These are phyloP conservation scores for Argyra leucocephala DNA, from an alignment of 2,888 invertebrate genomes.

Conservation along the genomic window DNA sequence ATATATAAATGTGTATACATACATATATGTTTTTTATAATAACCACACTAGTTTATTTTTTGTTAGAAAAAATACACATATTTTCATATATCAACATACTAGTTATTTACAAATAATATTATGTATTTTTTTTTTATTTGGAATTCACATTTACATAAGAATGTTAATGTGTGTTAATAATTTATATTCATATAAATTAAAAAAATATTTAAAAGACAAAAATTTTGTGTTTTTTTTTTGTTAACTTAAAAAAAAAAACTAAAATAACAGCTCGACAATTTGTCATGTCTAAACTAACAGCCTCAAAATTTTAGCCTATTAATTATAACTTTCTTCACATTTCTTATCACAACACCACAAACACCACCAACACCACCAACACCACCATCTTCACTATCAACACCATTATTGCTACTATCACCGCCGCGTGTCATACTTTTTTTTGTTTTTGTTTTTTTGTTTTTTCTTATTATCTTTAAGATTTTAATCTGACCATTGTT, in stretches of 20 bases:
- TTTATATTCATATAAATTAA: constrained; percentile 4
- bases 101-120: too few relatives aligned
- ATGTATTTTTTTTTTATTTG: background rate
- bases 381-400: background rate
- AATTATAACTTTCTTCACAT: constrained; percentile 6
- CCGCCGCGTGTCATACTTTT: background rate
- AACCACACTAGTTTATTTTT: background rate
- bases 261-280: background rate
- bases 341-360: background rate
- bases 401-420: background rate
- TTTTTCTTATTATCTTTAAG: background rate
- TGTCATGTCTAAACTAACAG: constrained; percentile 6
- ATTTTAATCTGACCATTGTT: constrained; percentile 4
- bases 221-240: too few relatives aligned
- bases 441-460: background rate
- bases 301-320: background rate
- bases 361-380: background rate
- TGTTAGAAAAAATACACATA: background rate
- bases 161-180: constrained; percentile 6
- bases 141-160: constrained; percentile 6
- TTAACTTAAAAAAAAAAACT: background rate
- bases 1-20: too few relatives aligned
- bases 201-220: background rate
- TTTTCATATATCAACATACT: background rate
- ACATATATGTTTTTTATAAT: background rate